Evolutionary conservation across 2,888 invertebrate species (phyloP).

Genomic region (Chrysolina oricalcia): DNA sequence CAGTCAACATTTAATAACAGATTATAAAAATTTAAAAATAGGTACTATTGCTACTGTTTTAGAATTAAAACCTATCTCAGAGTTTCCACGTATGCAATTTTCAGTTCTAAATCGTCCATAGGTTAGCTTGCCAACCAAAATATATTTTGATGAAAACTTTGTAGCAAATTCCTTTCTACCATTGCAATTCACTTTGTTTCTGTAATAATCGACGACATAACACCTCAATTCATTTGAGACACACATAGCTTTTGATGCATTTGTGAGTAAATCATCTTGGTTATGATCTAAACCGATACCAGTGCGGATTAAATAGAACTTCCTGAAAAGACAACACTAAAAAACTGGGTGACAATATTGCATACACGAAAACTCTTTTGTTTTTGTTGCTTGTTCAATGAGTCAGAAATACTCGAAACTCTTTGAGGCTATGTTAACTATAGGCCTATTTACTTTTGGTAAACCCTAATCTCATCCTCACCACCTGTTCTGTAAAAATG

Average conservation of each 20-base stretch:
- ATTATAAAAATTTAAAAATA: conserved; percentile 44
- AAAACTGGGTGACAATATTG: too few relatives aligned
- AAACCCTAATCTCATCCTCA: background rate
- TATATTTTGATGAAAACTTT: too few relatives aligned
- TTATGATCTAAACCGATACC: too few relatives aligned
- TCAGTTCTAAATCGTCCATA: background rate
- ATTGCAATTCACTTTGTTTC: background rate
- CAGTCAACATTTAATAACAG: conserved; percentile 35
- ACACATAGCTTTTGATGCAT: too few relatives aligned
- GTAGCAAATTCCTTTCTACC: too few relatives aligned
- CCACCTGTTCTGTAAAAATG: background rate
- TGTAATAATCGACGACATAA: too few relatives aligned
- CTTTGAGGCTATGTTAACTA: background rate
- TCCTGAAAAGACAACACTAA: too few relatives aligned
- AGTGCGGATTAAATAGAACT: too few relatives aligned
- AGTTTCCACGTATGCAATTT: conserved; percentile 23
- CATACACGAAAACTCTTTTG: too few relatives aligned
- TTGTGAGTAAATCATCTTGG: too few relatives aligned
- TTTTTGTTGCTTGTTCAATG: too few relatives aligned
- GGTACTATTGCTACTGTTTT: conserved; percentile 30
- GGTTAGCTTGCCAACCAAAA: background rate
- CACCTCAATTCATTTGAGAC: too few relatives aligned
- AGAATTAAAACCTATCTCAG: conserved; percentile 27
- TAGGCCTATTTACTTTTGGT: conserved; percentile 6
- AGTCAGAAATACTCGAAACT: background rate